Base-by-base conservation (phyloP, 1,140 invertebrate genomes). In the Drosophila jambulina region DNA sequence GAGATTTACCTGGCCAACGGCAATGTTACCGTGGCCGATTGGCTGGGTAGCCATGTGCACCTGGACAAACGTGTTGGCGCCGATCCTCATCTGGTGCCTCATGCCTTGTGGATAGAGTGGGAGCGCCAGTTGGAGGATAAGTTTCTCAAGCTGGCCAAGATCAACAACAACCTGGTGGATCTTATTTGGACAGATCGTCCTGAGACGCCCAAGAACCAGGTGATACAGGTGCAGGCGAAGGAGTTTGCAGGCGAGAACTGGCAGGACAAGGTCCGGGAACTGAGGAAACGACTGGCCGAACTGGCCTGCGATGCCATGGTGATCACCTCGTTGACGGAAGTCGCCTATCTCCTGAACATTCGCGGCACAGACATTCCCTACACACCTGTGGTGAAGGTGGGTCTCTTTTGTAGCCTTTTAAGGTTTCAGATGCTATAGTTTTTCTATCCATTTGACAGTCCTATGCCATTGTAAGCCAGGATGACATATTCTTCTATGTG, bases 311-410 rank as follows among this genome's bases (percentile, higher is more conserved):
- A 97, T 81, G 96, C 96, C 0, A 95, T 98, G 92, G 94, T 99
- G 10, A 94, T 99, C 2, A 98, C 98, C 0, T 96, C 97, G 3
- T 92, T 99, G 38, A 98, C 99, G 83, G 98, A 99, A 93, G 96
- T 98, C 19, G 97, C 98, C 2, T 99, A 98, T 97, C 93, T 99
- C 7, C 94, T 99, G 19, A 99, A 99, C 92, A 95, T 99, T n/a
- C 94, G 99, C 9, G 98, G 98, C 6, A 94, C 95, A 56, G 99
- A 99, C 93, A 95, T 99, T 68, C 96, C 97, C 0, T 97, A 96
- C 87, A 98, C 96, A 29, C 98, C 98, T 0, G 96, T 99, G 93
- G 97, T 94, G 2, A 90, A 90, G 77, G 84, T 86, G 46, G 4
- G 40, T 64, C 9, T 42, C 0, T 1, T n/a, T 8, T 8, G 4